These are phyloP conservation scores for Adelognathus sp. DNA, from an alignment of 2,888 invertebrate genomes.

Conservation along the genomic window DNA sequence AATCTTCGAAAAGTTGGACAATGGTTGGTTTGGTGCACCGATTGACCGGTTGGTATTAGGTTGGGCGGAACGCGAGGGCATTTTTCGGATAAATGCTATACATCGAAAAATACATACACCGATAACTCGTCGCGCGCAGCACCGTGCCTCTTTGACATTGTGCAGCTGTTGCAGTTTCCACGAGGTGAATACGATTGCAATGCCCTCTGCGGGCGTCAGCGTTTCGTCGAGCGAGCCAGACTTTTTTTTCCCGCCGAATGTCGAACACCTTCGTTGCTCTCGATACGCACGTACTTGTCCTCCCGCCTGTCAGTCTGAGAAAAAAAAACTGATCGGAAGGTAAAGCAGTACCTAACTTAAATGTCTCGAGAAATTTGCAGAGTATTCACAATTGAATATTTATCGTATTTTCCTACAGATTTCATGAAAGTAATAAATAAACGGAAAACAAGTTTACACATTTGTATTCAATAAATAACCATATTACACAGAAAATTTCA, in stretches of 20 bases:
- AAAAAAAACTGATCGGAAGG: not conserved
- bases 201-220: slow-evolving; percentile 28
- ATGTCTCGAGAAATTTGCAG: slow-evolving; percentile 10
- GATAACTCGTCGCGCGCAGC: slow-evolving; percentile 39
- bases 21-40: too few species aligned
- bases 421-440: not conserved
- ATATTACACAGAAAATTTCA: too few species aligned
- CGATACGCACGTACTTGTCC: slow-evolving; percentile 47
- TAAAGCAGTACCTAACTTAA: not conserved
- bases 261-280: slow-evolving; percentile 34
- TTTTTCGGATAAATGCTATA: not conserved
- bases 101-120: slow-evolving; percentile 12
- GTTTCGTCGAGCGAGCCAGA: slow-evolving; percentile 38
- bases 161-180: slow-evolving; percentile 55
- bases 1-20: too few species aligned
- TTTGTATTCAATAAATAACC: not conserved
- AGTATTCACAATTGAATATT: slow-evolving; percentile 5
- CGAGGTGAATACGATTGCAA: slow-evolving; percentile 19
- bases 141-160: slow-evolving; percentile 46
- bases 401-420: not conserved
- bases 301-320: not conserved
- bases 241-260: slow-evolving; percentile 40
- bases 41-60: too few species aligned
- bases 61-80: too few species aligned
- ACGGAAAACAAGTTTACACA: not conserved